A percentile compares a stretch with the other conserved stretches of the same genome.
Evolutionary conservation across 2,888 invertebrate genomes (phyloP).

Genomic region (Tyria jacobaeae): DNA sequence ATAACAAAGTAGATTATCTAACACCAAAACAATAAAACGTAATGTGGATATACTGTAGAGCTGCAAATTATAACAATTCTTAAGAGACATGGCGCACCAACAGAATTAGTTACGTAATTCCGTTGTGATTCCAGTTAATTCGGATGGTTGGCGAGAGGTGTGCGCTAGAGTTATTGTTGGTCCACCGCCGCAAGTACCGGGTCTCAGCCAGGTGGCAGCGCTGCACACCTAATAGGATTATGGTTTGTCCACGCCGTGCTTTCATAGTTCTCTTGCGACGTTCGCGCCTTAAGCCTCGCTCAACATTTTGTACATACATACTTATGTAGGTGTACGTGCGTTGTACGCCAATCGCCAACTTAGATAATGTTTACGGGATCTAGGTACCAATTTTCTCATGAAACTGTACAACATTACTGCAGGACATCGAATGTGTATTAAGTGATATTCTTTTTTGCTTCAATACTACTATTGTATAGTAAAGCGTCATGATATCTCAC

Average conservation of each 20-base stretch:
- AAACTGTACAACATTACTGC: background rate
- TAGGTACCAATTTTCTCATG: background rate
- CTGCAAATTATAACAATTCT: slow-evolving; percentile 27
- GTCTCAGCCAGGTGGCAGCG: slow-evolving; percentile 32
- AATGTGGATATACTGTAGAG: slow-evolving; percentile 11
- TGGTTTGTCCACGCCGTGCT: slow-evolving; percentile 60
- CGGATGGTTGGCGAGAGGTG: slow-evolving; percentile 49
- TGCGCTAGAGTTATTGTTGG: slow-evolving; percentile 63
- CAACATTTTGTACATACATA: slow-evolving; percentile 55
- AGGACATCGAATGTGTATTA: background rate
- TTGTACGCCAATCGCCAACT: slow-evolving; percentile 53
- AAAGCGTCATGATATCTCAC: background rate
- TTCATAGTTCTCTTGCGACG: slow-evolving; percentile 61
- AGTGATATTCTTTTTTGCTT: background rate
- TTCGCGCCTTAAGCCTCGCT: slow-evolving; percentile 52
- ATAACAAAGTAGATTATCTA: background rate
- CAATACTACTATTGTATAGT: background rate
- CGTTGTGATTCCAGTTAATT: slow-evolving; percentile 46
- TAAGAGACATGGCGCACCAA: slow-evolving; percentile 26
- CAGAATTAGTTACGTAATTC: slow-evolving; percentile 46
- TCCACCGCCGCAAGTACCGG: slow-evolving; percentile 43
- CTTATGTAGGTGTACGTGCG: slow-evolving; percentile 52
- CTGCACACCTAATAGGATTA: slow-evolving; percentile 67
- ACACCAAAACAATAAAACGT: background rate
- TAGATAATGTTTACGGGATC: slow-evolving; percentile 24